Base-by-base conservation (phyloP, 2,113 vertebrate species). In the Steatornis caripensis region DNA sequence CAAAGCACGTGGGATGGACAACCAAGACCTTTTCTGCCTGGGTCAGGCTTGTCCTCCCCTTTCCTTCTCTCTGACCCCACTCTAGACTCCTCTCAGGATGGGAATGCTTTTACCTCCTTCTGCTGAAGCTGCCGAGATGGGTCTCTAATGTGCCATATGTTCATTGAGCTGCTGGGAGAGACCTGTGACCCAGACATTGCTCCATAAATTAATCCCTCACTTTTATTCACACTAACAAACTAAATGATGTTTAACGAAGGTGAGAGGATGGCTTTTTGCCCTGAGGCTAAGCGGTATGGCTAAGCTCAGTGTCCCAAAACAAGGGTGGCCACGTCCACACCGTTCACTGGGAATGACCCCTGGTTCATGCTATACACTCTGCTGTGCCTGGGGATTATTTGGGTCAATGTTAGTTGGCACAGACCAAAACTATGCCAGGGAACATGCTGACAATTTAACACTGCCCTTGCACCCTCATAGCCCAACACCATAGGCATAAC, bases 101-200 rank as follows among this genome's bases (percentile, higher is more conserved):
- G 32, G 57, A 17, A 54, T 37, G 20, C 20, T 69, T 93, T 46
- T 39, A 24, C 18, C 23, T 91, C 30, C 34, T 87, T 8, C 54
- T 43, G 48, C 87, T 72, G 81, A 77, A 95, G 62, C 62, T 91
- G 15, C 66, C 36, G 76, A 83, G 58, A 55, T 76, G 72, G 34
- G 45, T 89, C 54, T 87, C 34, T 55, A 53, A 84, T 39, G 48
- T 53, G 72, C 84, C 92, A 84, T 89, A 72, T 89, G 94, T 51
- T 91, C 72, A 41, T 54, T 1, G 22, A 93, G 58, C 84, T 93
- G 76, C 84, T 84, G 57, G 53, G 57, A 87, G 57, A 89, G 66
- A 87, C 68, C 87, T 68, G 80, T 91, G 94, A 93, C 84, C 90
- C 62, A 76, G 66, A 69, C 90, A 80, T 55, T 64, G 72, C 87